phyloP scores from a whole-genome alignment of 2,888 invertebrate genomes.

The Spatulosminthurus flaviceps region DNA sequence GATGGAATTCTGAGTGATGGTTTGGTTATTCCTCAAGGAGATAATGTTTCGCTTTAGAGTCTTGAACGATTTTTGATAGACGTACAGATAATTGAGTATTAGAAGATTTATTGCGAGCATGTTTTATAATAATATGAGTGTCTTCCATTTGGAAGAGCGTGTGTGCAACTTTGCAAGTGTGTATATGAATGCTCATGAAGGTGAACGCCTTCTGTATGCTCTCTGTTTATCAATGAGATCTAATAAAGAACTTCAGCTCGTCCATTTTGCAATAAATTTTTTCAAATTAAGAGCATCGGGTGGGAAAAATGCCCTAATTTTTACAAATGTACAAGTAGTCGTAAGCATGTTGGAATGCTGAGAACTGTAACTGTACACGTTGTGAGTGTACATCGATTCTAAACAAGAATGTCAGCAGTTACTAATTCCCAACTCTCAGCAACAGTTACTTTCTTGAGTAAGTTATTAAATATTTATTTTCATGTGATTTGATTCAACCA shows the following conservation, averaged over 20 bases:
- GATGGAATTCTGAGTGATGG: too few relatives aligned
- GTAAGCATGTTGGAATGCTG: not conserved
- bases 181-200: not conserved
- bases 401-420: too few relatives aligned
- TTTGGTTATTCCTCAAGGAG: too few relatives aligned
- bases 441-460: too few relatives aligned
- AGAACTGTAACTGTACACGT: not conserved
- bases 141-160: not conserved
- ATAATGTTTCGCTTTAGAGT: too few relatives aligned
- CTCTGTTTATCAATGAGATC: constrained; percentile 9
- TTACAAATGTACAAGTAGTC: not conserved
- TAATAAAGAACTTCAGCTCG: not conserved
- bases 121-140: too few relatives aligned
- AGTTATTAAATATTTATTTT: too few relatives aligned
- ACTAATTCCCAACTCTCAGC: too few relatives aligned
- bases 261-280: not conserved
- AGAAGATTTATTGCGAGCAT: too few relatives aligned
- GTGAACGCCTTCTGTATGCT: not conserved
- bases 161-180: not conserved
- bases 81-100: too few relatives aligned
- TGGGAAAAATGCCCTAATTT: constrained; percentile 9
- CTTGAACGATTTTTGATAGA: too few relatives aligned
- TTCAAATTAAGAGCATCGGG: not conserved
- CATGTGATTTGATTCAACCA: too few relatives aligned
- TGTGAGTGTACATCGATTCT: not conserved